phyloP scores from a whole-genome alignment of 2,888 invertebrate species.

The Apotomis capreana region DNA sequence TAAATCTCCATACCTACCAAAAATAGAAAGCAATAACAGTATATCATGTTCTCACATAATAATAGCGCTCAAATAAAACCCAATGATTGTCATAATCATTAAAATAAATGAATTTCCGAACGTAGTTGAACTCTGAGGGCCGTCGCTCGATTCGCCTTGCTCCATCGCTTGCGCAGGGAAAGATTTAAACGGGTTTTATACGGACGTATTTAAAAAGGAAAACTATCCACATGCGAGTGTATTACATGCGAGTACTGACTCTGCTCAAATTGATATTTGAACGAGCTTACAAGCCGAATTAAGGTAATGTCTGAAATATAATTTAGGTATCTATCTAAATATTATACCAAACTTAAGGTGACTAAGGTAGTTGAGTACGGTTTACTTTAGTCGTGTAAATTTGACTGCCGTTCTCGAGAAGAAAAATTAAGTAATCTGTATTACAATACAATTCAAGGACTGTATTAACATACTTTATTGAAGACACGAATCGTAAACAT shows the following conservation, averaged over 20 bases:
- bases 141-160: constrained; percentile 76
- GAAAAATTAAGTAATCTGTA: too few relatives aligned
- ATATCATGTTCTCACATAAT: constrained; percentile 22
- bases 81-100: constrained; percentile 44
- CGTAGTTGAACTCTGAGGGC: constrained; percentile 75
- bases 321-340: too few relatives aligned
- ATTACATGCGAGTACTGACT: background rate
- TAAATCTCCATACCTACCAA: constrained; percentile 2
- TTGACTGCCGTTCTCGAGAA: too few relatives aligned
- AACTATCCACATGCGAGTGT: too few relatives aligned
- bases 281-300: background rate
- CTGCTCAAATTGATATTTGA: constrained; percentile 2
- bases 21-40: constrained; percentile 20
- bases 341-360: too few relatives aligned
- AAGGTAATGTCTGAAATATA: too few relatives aligned
- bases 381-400: too few relatives aligned
- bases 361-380: too few relatives aligned
- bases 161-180: constrained; percentile 54
- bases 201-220: constrained; percentile 43
- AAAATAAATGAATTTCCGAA: constrained; percentile 42
- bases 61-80: constrained; percentile 28
- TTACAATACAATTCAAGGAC: too few relatives aligned
- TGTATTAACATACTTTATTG: too few relatives aligned
- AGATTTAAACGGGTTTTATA: constrained; percentile 62
- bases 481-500: too few relatives aligned